Evolutionary conservation across 2,888 invertebrate genomes (phyloP).

Genomic region (Ichneumoninae sp.): DNA sequence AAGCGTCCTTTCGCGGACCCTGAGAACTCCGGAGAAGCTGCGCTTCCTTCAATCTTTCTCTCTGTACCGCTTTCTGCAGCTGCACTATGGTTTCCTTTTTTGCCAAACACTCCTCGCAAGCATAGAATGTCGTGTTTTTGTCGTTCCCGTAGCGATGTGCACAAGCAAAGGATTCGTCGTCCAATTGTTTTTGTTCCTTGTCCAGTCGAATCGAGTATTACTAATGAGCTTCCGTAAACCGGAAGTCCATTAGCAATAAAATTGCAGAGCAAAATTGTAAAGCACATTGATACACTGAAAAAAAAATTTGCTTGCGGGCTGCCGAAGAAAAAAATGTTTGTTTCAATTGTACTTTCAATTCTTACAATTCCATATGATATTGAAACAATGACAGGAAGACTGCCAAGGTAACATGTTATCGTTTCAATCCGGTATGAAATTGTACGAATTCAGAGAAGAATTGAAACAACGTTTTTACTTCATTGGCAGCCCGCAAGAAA

Average conservation of each 20-base stretch:
- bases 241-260: too few species aligned
- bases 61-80: slow-evolving; percentile 3
- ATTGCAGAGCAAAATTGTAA: too few species aligned
- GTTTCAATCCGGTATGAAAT: too few species aligned
- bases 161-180: not conserved
- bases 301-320: too few species aligned
- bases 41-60: not conserved
- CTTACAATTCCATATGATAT: too few species aligned
- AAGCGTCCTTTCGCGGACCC: slow-evolving; percentile 28
- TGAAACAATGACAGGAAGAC: too few species aligned
- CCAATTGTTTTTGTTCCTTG: not conserved
- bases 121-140: not conserved
- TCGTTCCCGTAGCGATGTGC: not conserved
- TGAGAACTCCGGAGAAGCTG: slow-evolving; percentile 14
- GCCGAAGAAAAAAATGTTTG: too few species aligned
- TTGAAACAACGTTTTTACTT: too few species aligned
- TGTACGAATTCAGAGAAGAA: too few species aligned
- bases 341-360: too few species aligned
- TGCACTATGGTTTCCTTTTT: not conserved
- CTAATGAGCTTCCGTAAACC: not conserved
- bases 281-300: not conserved
- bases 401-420: too few species aligned
- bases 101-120: not conserved
- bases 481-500: too few species aligned
- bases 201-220: not conserved